Base-by-base conservation (phyloP, 2,113 vertebrate species). In the Amazona vittata region DNA sequence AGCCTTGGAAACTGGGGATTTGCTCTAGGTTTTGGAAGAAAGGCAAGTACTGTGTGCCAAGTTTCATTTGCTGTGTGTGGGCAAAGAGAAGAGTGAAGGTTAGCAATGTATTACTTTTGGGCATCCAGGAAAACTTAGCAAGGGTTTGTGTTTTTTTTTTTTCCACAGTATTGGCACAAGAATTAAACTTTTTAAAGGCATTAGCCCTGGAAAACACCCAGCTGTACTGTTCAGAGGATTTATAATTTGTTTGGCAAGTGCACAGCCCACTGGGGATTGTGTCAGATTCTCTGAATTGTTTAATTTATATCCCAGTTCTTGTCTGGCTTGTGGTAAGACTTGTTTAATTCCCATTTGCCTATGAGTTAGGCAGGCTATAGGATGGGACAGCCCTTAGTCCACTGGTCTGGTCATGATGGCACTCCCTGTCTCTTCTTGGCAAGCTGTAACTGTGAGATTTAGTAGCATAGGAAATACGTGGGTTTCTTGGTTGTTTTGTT, bases 371-470 rank as follows among this genome's bases (percentile, higher is more conserved):
- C 33, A 6, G 18, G 15, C 12, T 8, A 44, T n/a, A 37, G 65
- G n/a, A 43, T 12, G 59, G 64, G 29, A 7, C 47, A 43, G 31
- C 74, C 60, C 29, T 0, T 5, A 41, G 20, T 11, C 7, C 5
- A 0, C 8, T 0, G 4, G 6, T 46, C 57, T 2, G 1, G 21
- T 17, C 4, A 1, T 8, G 0, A 3, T 21, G 8, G 4, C 24
- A 1, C 2, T 3, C 6, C 0, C 5, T 7, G 3, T 14, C 0
- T 18, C 5, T 19, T 6, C n/a, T 20, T 35, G 60, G 26, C 44
- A 11, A 65, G 6, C 17, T 37, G 21, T 12, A 20, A 19, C 18
- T 0, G 1, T 13, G 24, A 49, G 5, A 21, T 71, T 64, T 81
- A 20, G 11, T 29, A 39, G 22, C 6, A 3, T 2, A 6, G 24